Evolutionary conservation across 2,888 invertebrate species (phyloP), one percentile per base, ranked within the genome.

Genomic region (Corythucha ciliata): DNA sequence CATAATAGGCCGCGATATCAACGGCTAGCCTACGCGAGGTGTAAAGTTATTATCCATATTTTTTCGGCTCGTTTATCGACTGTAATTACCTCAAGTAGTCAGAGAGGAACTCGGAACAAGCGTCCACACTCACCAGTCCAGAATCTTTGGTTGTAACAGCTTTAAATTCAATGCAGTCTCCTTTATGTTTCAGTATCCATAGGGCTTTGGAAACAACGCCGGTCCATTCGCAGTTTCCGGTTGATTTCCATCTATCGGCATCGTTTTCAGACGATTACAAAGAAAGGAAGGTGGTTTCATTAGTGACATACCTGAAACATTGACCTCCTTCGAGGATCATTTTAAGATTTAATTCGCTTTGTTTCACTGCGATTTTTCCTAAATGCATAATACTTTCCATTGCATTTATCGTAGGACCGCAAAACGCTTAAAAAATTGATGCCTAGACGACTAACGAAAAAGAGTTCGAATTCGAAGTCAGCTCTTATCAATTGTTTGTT

Each of bases 321-420:
- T 88, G 88, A 1, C 88, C 88, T 22, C 88, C 87, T 57, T 81
- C 77, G 52, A 88, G 68, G 0, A 85, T 83, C 20, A 79, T 77
- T 52, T 72, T 65, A 56, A 83, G 68, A 65, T 82, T 78, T 37
- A 83, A n/a, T n/a, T n/a, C n/a, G n/a, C n/a, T n/a, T n/a, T n/a
- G n/a, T n/a, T n/a, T n/a, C n/a, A n/a, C n/a, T n/a, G n/a, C n/a
- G n/a, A n/a, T n/a, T n/a, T n/a, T n/a, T n/a, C n/a, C n/a, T n/a
- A n/a, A n/a, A n/a, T n/a, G n/a, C n/a, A n/a, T n/a, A n/a, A n/a
- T n/a, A n/a, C n/a, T n/a, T n/a, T n/a, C n/a, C n/a, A n/a, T n/a
- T n/a, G n/a, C n/a, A n/a, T n/a, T n/a, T n/a, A n/a, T n/a, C n/a
- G n/a, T n/a, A n/a, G n/a, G n/a, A n/a, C n/a, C n/a, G n/a, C n/a